Evolutionary conservation across 53 echinoderm and acorn worm species (phyloP), one percentile per base, ranked within the genome.

Genomic region (Crossaster papposus): DNA sequence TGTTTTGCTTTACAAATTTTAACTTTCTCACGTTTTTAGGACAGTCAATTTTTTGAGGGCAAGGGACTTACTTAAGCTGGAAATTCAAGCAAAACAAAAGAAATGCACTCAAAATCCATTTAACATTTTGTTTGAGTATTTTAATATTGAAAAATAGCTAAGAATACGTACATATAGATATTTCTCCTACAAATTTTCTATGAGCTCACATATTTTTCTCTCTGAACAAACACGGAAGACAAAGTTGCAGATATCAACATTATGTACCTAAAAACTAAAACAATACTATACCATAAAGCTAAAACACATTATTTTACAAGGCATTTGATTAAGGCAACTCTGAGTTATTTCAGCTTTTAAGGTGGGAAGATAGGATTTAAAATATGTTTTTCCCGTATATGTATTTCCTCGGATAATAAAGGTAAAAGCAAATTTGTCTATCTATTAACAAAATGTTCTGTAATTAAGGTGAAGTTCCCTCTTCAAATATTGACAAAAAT

Each of bases 101-200:
- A 58, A 64, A 20, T 31, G 17, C 63, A 82, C 37, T 14, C 28
- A 65, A 81, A 63, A 81, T 35, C 36, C 23, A 32, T 24, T 52
- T 2, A 13, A 65, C 22, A 29, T 29, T 70, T 68, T 35, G 14
- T 83, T 84, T 51, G 20, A 72, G 71, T 72, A 84, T 84, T 72
- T 83, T 84, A 72, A 84, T 84, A 84, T 51, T 84, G 84, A 84
- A 84, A 84, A 84, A 84, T 84, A 84, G 84, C 84, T 71, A 84
- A 29, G 78, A 78, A 78, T 78, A 75, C 34, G 8, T 78, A 78
- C 34, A 50, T 51, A 72, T 84, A 44, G 44, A 70, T 84, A n/a
- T 72, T 52, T 72, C 51, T 30, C 52, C 71, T 72, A 84, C 53
- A 72, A 51, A 78, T 72, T 29, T 28, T 72, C 71, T n/a, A 37